Percentiles rank a stretch among this genome's conserved stretches.
These are phyloP conservation scores for Boloria euphrosyne DNA, from an alignment of 2,888 invertebrate genomes.

Conservation along the genomic window DNA sequence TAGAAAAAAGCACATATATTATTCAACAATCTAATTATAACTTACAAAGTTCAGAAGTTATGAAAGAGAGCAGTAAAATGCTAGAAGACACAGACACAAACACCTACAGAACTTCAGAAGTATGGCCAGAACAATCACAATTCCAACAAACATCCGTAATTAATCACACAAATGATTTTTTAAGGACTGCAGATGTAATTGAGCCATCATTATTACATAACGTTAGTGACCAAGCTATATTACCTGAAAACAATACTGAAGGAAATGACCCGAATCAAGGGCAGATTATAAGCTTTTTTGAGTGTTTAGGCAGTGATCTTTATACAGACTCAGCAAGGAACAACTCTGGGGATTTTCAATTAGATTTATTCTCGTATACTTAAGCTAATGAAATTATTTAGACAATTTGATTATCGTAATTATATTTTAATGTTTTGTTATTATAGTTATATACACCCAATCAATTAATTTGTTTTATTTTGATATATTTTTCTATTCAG, in stretches of 20 bases:
- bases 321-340: conserved; percentile 72
- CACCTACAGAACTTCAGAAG: background rate
- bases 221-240: conserved; percentile 36
- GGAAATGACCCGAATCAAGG: conserved; percentile 49
- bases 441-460: conserved; percentile 30
- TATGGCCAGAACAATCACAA: conserved; percentile 22
- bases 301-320: conserved; percentile 66
- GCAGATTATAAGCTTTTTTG: conserved; percentile 72
- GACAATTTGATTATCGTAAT: conserved; percentile 25
- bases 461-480: conserved; percentile 27
- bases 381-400: conserved; percentile 29
- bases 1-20: conserved; percentile 59
- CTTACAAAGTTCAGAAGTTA: background rate
- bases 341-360: conserved; percentile 68
- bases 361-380: conserved; percentile 72
- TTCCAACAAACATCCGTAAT: conserved; percentile 50
- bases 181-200: conserved; percentile 59
- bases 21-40: conserved; percentile 47
- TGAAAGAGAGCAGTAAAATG: background rate
- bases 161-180: conserved; percentile 53
- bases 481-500: background rate
- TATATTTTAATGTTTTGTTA: conserved; percentile 35
- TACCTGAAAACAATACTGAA: background rate
- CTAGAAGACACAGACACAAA: no score
- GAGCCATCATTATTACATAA: conserved; percentile 62